Evolutionary conservation across 2,113 vertebrate genomes (phyloP).

Genomic region (Leptosomus discolor): DNA sequence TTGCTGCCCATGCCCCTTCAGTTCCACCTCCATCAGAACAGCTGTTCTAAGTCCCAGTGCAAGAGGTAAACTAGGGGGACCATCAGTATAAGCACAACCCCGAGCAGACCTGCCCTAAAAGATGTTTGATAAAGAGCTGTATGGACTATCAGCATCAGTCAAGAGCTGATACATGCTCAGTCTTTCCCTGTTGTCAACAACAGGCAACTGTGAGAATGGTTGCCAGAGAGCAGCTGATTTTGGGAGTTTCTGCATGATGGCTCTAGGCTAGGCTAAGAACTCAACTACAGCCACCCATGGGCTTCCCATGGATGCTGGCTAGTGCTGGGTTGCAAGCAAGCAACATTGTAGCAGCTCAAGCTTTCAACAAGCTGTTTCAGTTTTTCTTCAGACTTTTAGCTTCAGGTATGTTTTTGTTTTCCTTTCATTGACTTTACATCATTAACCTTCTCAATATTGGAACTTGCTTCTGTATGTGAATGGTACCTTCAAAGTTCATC

Average conservation of each 20-base stretch:
- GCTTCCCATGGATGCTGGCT: neutral
- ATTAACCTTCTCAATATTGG: no score
- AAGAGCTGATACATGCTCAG: neutral
- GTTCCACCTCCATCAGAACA: neutral
- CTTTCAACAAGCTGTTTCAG: neutral
- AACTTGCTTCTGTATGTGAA: neutral
- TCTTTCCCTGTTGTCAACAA: neutral
- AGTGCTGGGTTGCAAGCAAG: neutral
- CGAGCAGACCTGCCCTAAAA: neutral
- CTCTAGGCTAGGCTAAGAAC: neutral
- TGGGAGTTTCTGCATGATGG: neutral
- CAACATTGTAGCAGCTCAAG: neutral
- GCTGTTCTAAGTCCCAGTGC: neutral
- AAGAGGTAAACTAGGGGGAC: neutral
- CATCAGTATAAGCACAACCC: neutral
- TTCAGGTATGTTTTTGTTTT: neutral
- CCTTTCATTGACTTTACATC: neutral
- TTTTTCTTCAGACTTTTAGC: neutral
- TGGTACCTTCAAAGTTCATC: neutral
- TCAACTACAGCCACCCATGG: rapidly evolving
- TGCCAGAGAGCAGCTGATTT: neutral
- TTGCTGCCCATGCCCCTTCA: neutral
- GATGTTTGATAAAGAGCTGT: neutral
- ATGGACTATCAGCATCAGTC: neutral
- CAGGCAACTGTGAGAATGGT: neutral